These are phyloP conservation scores for Zaprionus gabonicus DNA, from an alignment of 1,140 invertebrate species.

Conservation along the genomic window DNA sequence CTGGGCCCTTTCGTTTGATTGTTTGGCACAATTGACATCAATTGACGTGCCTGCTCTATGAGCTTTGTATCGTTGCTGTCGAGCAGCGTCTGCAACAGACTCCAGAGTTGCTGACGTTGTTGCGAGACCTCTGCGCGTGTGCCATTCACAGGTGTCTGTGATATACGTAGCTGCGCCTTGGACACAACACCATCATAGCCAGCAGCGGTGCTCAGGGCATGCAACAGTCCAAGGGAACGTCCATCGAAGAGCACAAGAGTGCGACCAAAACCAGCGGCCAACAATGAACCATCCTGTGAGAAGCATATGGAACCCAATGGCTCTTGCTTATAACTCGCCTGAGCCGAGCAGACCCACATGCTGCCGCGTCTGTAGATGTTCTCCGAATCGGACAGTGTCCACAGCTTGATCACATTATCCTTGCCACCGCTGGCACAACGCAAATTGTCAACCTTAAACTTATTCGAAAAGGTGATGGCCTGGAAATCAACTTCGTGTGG, in stretches of 20 bases:
- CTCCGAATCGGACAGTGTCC: conserved; percentile 87
- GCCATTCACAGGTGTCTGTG: conserved; percentile 54
- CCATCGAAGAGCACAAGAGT: conserved; percentile 90
- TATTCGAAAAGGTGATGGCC: conserved; percentile 88
- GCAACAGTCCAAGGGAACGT: conserved; percentile 86
- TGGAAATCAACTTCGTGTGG: conserved; percentile 89
- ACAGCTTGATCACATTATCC: conserved; percentile 91
- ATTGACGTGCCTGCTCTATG: conserved; percentile 61
- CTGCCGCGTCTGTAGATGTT: conserved; percentile 86
- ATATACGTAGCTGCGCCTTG: conserved; percentile 68
- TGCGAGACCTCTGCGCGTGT: conserved; percentile 56
- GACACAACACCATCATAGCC: conserved; percentile 67
- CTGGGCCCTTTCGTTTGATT: conserved; percentile 11
- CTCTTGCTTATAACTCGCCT: conserved; percentile 88
- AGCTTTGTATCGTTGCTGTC: conserved; percentile 63
- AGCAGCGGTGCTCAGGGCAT: conserved; percentile 79
- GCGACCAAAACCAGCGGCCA: conserved; percentile 90
- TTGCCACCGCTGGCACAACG: conserved; percentile 88
- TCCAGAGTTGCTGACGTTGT: conserved; percentile 62
- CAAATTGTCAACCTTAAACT: conserved; percentile 83
- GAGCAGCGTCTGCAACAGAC: conserved; percentile 57
- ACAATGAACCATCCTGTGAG: conserved; percentile 90
- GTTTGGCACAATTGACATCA: conserved; percentile 41
- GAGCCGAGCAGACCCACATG: conserved; percentile 88
- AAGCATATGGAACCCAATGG: conserved; percentile 87